phyloP scores from a whole-genome alignment of 2,113 vertebrate species.

The Clarias macrocephalus region DNA sequence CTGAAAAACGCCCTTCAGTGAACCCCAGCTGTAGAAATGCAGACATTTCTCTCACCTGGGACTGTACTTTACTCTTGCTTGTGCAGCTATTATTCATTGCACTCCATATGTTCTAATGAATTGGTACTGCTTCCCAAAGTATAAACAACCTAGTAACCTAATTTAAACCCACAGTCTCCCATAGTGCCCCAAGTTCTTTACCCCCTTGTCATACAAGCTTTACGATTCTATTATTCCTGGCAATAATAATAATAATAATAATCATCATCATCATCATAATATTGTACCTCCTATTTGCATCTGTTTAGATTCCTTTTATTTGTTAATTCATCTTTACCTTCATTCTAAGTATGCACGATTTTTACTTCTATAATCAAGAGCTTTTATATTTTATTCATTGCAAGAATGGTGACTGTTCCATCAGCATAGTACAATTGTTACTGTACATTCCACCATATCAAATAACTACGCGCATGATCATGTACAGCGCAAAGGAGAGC shows the following conservation, averaged over 20 bases:
- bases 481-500: not conserved
- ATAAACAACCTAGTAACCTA: slow-evolving; percentile 9
- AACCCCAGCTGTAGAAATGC: not conserved
- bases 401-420: not conserved
- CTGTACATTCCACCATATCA: not conserved
- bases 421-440: not conserved
- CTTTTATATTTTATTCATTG: not conserved
- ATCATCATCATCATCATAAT: too few species aligned
- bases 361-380: too few species aligned
- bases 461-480: not conserved
- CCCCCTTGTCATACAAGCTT: not conserved
- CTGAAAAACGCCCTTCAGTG: not conserved
- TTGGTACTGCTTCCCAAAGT: not conserved
- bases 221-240: too few species aligned
- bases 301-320: too few species aligned
- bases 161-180: not conserved
- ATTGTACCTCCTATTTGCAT: too few species aligned
- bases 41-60: not conserved
- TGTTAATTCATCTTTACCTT: too few species aligned
- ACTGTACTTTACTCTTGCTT: not conserved
- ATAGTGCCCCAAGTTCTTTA: not conserved
- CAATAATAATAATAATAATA: too few species aligned
- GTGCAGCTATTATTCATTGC: not conserved
- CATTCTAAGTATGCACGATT: too few species aligned
- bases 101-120: not conserved